Base-by-base conservation (phyloP, 1,140 invertebrate genomes). In the Phthorimaea operculella region DNA sequence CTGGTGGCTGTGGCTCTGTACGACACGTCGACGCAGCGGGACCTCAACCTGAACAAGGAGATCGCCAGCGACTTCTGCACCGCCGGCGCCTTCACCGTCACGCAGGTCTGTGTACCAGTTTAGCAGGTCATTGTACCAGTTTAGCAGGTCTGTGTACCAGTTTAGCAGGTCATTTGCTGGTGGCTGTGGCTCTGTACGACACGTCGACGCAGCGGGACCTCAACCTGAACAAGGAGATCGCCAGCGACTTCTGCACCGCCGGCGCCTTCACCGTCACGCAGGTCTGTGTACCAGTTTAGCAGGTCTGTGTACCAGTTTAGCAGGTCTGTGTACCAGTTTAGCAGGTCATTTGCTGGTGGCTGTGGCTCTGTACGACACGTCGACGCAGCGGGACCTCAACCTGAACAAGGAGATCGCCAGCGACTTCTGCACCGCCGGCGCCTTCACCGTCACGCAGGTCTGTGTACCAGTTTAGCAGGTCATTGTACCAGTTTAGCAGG, bases 41-140 rank as follows among this genome's bases (percentile, higher is more conserved):
- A 83, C 59, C 70, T 83, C 62, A 79, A 83, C 66, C 73, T 83
- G 59, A 84, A 84, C 68, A 74, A 74, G 63, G 81, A 84, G 72
- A 76, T 84, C 60, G 72, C 80, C 34, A 68, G 76, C 57, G 79
- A 84, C 68, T 84, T 82, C 66, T 82, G 79, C 66, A 79, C 73
- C 52, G 62, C 72, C 49, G 81, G 70, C 50, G 77, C 71, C 4
- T 84, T 84, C 55, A 68, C 68, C 11, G 18, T 83, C 50, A 77
- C 80, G 1, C 76, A 80, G 76, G 77, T 73, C 51, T 2, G 10
- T 5, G n/a, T 9, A n/a, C 1, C 36, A 39, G 6, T 34, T 11
- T 34, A 34, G 6, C 6, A 34, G 11, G 33, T 7, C 11, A 34
- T 6, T 34, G 11, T 34, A 34, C 33, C n/a, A n/a, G n/a, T n/a